Base-by-base conservation (phyloP, 2,888 invertebrate genomes). In the Nesidiocoris tenuis region DNA sequence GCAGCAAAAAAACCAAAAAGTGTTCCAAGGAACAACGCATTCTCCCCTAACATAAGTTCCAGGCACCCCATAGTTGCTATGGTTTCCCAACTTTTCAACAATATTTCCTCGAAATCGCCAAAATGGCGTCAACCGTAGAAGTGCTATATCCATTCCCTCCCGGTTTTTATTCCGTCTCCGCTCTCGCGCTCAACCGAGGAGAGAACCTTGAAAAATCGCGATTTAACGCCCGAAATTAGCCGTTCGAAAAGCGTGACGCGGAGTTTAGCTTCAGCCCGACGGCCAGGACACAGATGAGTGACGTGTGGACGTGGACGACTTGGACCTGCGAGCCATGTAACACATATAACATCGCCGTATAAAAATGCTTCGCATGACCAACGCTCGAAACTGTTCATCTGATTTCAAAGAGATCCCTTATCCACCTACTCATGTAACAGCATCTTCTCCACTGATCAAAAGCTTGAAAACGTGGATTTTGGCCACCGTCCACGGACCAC, bases 141-240 rank as follows among this genome's bases (percentile, higher is more conserved):
- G n/a, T n/a, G n/a, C n/a, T n/a, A n/a, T n/a, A n/a, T n/a, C n/a
- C n/a, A n/a, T n/a, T n/a, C 12, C 39, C 5, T 39, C 39, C 39
- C 12, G 39, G 39, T 39, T 39, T 12, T 39, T 39, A 39, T 39
- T 39, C 39, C 5, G 39, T 39, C 24, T 64, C 3, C 25, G 1
- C 65, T 25, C 17, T 19, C 39, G 17, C 16, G 19, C 39, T 24
- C 19, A 18, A 39, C 25, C 25, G 18, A 65, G 39, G 39, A 39
- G 65, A 17, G 65, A 65, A 18, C 61, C 65, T 24, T 65, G 39
- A 65, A 65, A 65, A 65, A 65, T 65, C n/a, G 39, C 39, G 65
- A 39, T 65, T 25, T 18, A 22, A 63, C 63, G 63, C 63, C 63
- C 39, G 5, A 39, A 3, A 39, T 39, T 39, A 39, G 12, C 5